phyloP scores from a whole-genome alignment of 2,888 invertebrate genomes.

The Machimus atricapillus region DNA sequence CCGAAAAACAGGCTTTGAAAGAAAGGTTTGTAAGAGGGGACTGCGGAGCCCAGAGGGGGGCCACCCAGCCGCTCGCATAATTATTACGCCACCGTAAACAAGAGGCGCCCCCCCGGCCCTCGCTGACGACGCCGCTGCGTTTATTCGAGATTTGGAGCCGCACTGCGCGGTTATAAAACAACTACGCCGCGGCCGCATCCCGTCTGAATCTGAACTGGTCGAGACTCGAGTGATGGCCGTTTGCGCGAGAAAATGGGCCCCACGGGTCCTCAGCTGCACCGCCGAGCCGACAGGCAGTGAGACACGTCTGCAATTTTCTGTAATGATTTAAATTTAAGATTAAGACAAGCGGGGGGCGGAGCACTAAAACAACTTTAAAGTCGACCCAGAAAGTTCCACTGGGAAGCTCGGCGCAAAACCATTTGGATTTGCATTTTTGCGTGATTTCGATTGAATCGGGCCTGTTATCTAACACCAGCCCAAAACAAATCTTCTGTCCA shows the following conservation, averaged over 20 bases:
- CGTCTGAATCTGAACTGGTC: neutral
- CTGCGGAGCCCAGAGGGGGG: neutral
- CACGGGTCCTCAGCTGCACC: neutral
- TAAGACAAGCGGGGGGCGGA: neutral
- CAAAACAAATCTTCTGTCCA: neutral
- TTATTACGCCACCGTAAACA: slow-evolving; percentile 4
- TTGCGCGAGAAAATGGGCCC: neutral
- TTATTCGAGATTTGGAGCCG: neutral
- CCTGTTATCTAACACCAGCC: neutral
- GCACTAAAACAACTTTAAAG: neutral
- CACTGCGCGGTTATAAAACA: neutral
- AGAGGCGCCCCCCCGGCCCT: neutral
- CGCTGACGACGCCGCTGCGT: neutral
- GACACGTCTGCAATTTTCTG: neutral
- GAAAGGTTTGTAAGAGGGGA: neutral
- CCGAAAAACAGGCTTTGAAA: neutral
- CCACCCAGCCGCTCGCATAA: neutral
- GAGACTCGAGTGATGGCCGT: neutral
- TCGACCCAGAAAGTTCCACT: neutral
- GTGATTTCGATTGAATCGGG: neutral
- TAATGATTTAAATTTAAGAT: no score
- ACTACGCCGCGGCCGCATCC: neutral
- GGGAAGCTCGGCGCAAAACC: neutral
- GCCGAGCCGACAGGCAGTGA: neutral
- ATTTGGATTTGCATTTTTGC: neutral